A percentile compares a stretch with the other conserved stretches of the same genome.
phyloP scores from a whole-genome alignment of 2,797 vertebrate species.

The Chromis chromis region DNA sequence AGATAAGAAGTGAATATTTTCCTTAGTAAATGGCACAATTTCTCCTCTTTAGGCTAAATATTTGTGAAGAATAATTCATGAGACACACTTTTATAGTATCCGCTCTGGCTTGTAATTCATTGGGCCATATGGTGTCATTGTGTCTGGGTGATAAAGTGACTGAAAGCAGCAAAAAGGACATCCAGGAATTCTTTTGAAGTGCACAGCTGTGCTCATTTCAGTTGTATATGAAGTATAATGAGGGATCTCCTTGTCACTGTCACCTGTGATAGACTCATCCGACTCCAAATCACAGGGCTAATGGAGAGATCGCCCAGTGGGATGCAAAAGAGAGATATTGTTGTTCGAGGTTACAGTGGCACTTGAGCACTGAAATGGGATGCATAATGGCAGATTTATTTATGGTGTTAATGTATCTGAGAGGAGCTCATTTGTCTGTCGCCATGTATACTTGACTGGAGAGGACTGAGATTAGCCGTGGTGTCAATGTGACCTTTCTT shows the following conservation, averaged over 20 bases:
- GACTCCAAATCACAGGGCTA: conserved; percentile 66
- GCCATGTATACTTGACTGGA: conserved; percentile 62
- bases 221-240: conserved; percentile 68
- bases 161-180: conserved; percentile 60
- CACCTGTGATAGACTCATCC: conserved; percentile 72
- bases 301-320: conserved; percentile 66
- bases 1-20: conserved; percentile 49
- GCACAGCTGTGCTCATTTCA: conserved; percentile 57
- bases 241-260: conserved; percentile 68
- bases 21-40: conserved; percentile 56
- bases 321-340: conserved; percentile 48
- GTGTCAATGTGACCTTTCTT: conserved; percentile 70
- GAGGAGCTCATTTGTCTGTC: conserved; percentile 71
- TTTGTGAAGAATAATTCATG: conserved; percentile 72
- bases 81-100: conserved; percentile 57
- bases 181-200: conserved; percentile 63
- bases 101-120: conserved; percentile 52
- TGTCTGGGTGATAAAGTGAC: conserved; percentile 65
- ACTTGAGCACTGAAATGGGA: conserved; percentile 37
- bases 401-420: conserved; percentile 69
- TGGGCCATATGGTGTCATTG: conserved; percentile 63
- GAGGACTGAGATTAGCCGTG: conserved; percentile 70
- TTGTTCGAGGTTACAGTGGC: conserved; percentile 45
- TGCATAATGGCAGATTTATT: conserved; percentile 62
- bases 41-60: conserved; percentile 63